phyloP scores from a whole-genome alignment of 2,113 vertebrate genomes.

The Colistium nudipinnis region DNA sequence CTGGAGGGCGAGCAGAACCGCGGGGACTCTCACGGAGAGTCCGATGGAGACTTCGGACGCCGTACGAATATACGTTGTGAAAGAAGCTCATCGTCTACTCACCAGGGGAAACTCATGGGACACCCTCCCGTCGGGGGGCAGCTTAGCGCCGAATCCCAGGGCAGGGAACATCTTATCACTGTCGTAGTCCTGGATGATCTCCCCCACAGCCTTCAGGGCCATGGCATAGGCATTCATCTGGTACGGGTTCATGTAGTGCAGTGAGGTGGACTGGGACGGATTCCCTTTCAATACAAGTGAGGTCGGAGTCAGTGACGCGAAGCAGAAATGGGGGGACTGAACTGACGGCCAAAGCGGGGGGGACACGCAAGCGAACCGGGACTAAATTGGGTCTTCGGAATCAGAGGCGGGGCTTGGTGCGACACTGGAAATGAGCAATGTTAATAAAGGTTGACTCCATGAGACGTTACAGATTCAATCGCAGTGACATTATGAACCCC shows the following conservation, averaged over 20 bases:
- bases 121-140: conserved; percentile 91
- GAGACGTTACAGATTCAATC: not conserved
- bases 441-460: not conserved
- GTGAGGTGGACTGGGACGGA: conserved; percentile 93
- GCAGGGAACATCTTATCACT: conserved; percentile 96
- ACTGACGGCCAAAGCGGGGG: conserved; percentile 45
- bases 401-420: not conserved
- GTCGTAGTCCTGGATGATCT: conserved; percentile 97
- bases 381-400: conserved; percentile 38
- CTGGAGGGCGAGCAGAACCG: too few relatives aligned
- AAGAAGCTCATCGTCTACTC: conserved; percentile 46
- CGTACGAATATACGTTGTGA: not conserved
- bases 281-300: conserved; percentile 80
- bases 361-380: conserved; percentile 5
- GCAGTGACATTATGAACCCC: not conserved
- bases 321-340: conserved; percentile 26
- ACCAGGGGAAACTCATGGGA: conserved; percentile 95
- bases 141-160: conserved; percentile 92
- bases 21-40: not conserved
- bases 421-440: not conserved
- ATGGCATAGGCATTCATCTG: conserved; percentile 96
- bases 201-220: conserved; percentile 92
- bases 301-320: conserved; percentile 57
- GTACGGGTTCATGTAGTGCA: conserved; percentile 97
- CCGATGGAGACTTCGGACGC: not conserved